phyloP scores from a whole-genome alignment of 2,797 vertebrate genomes.

The Periophthalmus magnuspinnatus region DNA sequence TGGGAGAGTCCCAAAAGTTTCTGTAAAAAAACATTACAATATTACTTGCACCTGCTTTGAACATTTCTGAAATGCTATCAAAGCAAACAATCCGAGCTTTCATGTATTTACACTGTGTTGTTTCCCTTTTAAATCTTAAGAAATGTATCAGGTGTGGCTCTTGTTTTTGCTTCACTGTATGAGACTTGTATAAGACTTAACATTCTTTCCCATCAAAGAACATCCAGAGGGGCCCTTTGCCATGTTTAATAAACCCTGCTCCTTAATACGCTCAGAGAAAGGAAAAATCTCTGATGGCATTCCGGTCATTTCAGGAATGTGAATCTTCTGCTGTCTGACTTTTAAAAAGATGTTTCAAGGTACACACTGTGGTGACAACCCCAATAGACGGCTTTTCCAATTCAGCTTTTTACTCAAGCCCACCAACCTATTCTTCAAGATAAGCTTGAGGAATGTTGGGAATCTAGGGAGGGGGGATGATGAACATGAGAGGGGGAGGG shows the following conservation, averaged over 20 bases:
- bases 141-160: conserved; percentile 1
- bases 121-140: conserved; percentile 4
- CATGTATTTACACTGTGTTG: conserved; percentile 12
- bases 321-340: conserved; percentile 67
- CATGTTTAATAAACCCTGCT: conserved; percentile 53
- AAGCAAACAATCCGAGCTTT: conserved; percentile 1
- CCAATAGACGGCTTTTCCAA: conserved; percentile 72
- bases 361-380: conserved; percentile 65
- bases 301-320: conserved; percentile 78
- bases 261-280: conserved; percentile 43
- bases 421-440: conserved; percentile 82
- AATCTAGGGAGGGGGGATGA: conserved; percentile 65
- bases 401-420: conserved; percentile 73
- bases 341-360: conserved; percentile 79
- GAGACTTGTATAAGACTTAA: conserved; percentile 14
- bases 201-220: conserved; percentile 57
- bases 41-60: conserved; percentile 20
- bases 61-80: conserved; percentile 17
- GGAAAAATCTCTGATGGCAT: conserved; percentile 64
- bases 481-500: conserved; percentile 43
- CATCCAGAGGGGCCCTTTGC: conserved; percentile 50
- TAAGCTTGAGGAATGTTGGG: conserved; percentile 84
- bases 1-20: conserved; percentile 82
- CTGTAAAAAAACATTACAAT: conserved; percentile 53
- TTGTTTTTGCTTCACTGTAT: conserved; percentile 15